Evolutionary conservation across 2,797 vertebrate species (phyloP), one percentile per base, ranked within the genome.

Genomic region (Trichosurus vulpecula): DNA sequence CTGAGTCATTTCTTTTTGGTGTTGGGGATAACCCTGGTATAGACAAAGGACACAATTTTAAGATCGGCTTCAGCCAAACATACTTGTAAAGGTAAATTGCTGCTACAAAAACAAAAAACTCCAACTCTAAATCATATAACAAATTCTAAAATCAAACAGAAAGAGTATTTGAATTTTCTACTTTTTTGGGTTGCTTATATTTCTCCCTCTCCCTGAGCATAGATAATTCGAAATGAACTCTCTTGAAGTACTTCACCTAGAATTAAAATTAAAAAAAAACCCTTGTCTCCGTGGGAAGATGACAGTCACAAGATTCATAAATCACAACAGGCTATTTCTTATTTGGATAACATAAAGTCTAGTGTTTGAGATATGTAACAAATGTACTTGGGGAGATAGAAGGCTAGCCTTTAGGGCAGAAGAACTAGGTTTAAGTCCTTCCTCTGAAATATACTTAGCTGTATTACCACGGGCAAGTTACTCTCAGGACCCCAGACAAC

Each of bases 231-330:
- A 54, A 54, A 90, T 52, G 87, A 29, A 74, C 53, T 11, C 52
- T 66, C 87, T 91, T 95, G 81, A 94, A 54, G 51, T 90, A 19
- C 51, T 96, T 96, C 91, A 89, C 90, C 91, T 91, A 92, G 35
- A 96, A 90, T 94, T 94, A 94, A 95, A 94, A n/a, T 89, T 53
- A 8, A 53, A 53, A 58, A 91, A 54, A 90, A 94, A 93, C 89
- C 51, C 0, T 90, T 93, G 41, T 90, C 95, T 95, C 53, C 94
- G 52, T 95, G 95, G 52, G 8, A 66, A 92, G 53, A 96, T 91
- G 56, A 61, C 56, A 93, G 96, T 93, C 2, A 35, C 31, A 89
- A 95, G 91, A 90, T 92, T 54, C 51, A 94, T 61, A 94, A 61
- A 92, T 52, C 47, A 94, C 90, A 95, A 31, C 91, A 51, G 91